Conservation (phyloP, 2,797 vertebrate genomes). For the Anabacerthia variegaticeps region DNA sequence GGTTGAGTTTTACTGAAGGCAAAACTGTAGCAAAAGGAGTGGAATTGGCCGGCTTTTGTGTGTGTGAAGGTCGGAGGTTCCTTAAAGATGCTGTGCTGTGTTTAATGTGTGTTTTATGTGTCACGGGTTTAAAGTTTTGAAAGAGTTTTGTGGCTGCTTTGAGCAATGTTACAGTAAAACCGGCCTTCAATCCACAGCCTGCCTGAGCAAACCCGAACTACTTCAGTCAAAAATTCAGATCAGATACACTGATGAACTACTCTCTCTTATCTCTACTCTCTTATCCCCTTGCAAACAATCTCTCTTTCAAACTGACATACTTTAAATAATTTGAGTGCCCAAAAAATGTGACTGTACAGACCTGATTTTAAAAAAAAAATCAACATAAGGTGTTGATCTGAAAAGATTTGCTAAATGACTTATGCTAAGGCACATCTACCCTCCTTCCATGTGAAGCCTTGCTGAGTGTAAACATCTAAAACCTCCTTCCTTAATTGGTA, state of each 20-base stretch:
- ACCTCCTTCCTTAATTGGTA: slow-evolving; percentile 70
- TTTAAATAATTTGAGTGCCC: not conserved
- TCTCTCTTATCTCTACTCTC: not conserved
- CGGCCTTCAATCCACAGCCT: not conserved
- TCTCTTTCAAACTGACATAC: not conserved
- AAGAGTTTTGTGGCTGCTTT: not conserved
- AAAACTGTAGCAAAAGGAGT: not conserved
- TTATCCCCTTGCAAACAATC: not conserved
- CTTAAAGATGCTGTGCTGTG: not conserved
- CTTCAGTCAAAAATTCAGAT: not conserved
- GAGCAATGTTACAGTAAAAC: not conserved
- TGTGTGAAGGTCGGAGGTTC: not conserved
- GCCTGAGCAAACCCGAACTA: not conserved
- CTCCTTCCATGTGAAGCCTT: not conserved
- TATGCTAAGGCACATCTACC: not conserved
- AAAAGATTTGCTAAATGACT: not conserved
- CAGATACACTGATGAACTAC: not conserved
- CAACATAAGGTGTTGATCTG: not conserved
- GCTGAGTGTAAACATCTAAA: not conserved
- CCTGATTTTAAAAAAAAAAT: not conserved
- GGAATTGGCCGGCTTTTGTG: fast-evolving
- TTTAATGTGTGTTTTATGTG: not conserved
- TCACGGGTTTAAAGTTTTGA: not conserved
- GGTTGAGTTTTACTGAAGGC: not conserved
- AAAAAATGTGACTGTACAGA: not conserved